Conservation (phyloP, 1,140 invertebrate species). For the Diorhabda sublineata region DNA sequence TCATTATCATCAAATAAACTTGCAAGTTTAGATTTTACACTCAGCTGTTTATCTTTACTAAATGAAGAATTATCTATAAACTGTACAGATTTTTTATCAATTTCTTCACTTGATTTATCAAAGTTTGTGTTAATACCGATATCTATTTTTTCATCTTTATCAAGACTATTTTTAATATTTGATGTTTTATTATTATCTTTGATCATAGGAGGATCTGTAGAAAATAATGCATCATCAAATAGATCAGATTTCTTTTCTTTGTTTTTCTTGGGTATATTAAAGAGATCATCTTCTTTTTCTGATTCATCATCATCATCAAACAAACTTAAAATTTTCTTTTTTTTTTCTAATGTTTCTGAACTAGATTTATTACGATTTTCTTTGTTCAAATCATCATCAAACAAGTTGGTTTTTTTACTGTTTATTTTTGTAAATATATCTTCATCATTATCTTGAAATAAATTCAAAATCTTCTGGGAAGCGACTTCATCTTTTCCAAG, state of each 20-base stretch:
- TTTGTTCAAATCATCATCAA: slow-evolving; percentile 14
- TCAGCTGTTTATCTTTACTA: too few species aligned
- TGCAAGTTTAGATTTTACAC: slow-evolving; percentile 3
- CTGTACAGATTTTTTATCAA: neutral
- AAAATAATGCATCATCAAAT: slow-evolving; percentile 5
- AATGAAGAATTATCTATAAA: neutral
- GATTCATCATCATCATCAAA: slow-evolving; percentile 20
- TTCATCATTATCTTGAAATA: too few species aligned
- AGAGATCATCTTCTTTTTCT: neutral
- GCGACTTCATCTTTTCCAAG: too few species aligned
- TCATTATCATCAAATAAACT: slow-evolving; percentile 38
- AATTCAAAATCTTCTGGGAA: too few species aligned
- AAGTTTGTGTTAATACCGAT: slow-evolving; percentile 22
- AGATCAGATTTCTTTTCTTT: slow-evolving; percentile 14
- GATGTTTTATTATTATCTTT: slow-evolving; percentile 1
- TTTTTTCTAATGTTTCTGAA: neutral
- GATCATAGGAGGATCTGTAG: neutral
- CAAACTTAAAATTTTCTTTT: slow-evolving; percentile 14
- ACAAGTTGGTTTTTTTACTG: slow-evolving; percentile 25
- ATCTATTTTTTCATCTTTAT: slow-evolving; percentile 37
- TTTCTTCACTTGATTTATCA: neutral
- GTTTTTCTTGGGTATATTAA: neutral
- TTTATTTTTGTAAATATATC: too few species aligned
- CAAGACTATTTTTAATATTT: slow-evolving; percentile 39
- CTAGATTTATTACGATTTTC: slow-evolving; percentile 6